These are phyloP conservation scores for Sebastes cheni DNA, from an alignment of 2,797 vertebrate species.

Conservation along the genomic window DNA sequence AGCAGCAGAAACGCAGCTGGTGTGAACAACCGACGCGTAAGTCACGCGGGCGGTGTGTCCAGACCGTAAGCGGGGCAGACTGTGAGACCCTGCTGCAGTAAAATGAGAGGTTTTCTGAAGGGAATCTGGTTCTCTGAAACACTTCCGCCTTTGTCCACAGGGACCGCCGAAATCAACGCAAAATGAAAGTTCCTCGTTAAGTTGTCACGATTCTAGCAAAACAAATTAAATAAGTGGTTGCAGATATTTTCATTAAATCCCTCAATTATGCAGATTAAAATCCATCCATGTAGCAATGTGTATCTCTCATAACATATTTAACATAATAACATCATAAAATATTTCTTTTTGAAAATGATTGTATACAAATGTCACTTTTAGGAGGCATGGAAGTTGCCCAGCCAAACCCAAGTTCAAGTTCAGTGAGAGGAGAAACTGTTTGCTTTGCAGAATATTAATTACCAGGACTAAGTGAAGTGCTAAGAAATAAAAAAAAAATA, in stretches of 20 bases:
- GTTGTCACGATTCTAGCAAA: neutral
- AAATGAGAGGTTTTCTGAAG: neutral
- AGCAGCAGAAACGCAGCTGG: no score
- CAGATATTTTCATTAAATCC: neutral
- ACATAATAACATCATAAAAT: neutral
- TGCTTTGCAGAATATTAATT: constrained; percentile 39
- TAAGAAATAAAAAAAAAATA: neutral
- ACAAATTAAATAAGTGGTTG: neutral
- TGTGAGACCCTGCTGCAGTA: neutral
- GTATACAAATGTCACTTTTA: neutral
- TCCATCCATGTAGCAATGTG: neutral
- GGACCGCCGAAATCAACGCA: neutral
- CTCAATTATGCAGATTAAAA: neutral
- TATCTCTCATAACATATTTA: neutral
- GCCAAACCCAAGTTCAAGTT: neutral
- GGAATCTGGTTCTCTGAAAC: neutral
- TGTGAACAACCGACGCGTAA: no score
- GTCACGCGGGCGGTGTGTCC: no score
- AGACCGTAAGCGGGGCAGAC: no score
- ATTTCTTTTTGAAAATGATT: neutral
- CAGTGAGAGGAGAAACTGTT: neutral
- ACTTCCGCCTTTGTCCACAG: neutral
- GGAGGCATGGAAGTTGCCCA: neutral
- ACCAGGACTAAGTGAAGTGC: neutral
- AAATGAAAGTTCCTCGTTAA: neutral